A percentile compares a stretch with the other conserved stretches of the same genome.
These are phyloP conservation scores for Metellina segmentata DNA, from an alignment of 2,888 invertebrate genomes.

Conservation along the genomic window DNA sequence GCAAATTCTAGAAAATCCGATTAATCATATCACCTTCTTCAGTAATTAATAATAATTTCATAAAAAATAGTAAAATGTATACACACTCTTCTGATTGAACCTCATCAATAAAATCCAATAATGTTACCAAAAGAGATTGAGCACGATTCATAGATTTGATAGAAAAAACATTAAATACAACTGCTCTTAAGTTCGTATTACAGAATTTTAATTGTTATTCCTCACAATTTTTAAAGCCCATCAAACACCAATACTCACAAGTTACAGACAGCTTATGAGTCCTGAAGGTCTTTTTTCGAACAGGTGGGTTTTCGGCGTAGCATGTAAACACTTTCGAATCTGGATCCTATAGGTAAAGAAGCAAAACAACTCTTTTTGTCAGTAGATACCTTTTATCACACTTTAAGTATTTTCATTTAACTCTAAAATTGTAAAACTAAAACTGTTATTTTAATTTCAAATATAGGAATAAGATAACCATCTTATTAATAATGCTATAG, in stretches of 20 bases:
- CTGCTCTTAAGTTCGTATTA: too few species aligned
- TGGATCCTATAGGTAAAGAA: slow-evolving; percentile 63
- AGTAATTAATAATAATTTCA: too few species aligned
- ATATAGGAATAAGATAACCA: not conserved
- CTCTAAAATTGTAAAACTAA: not conserved
- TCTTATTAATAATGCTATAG: not conserved
- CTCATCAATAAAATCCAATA: too few species aligned
- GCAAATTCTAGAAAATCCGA: too few species aligned
- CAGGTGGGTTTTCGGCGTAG: slow-evolving; percentile 70
- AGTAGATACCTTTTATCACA: slow-evolving; percentile 50
- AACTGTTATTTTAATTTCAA: not conserved
- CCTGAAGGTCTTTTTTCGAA: slow-evolving; percentile 59
- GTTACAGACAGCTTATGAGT: slow-evolving; percentile 67
- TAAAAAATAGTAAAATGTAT: too few species aligned
- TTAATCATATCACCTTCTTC: too few species aligned
- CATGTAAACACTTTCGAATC: slow-evolving; percentile 71
- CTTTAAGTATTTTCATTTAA: not conserved
- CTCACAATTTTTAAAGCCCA: not conserved
- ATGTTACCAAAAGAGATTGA: too few species aligned
- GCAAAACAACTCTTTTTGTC: slow-evolving; percentile 75
- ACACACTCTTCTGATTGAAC: too few species aligned
- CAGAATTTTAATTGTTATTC: not conserved
- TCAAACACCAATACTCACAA: slow-evolving; percentile 69
- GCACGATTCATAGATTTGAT: too few species aligned
- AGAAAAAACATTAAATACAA: too few species aligned